Evolutionary conservation across 2,888 invertebrate genomes (phyloP), one percentile per base, ranked within the genome.

Genomic region (Andrena minutula): DNA sequence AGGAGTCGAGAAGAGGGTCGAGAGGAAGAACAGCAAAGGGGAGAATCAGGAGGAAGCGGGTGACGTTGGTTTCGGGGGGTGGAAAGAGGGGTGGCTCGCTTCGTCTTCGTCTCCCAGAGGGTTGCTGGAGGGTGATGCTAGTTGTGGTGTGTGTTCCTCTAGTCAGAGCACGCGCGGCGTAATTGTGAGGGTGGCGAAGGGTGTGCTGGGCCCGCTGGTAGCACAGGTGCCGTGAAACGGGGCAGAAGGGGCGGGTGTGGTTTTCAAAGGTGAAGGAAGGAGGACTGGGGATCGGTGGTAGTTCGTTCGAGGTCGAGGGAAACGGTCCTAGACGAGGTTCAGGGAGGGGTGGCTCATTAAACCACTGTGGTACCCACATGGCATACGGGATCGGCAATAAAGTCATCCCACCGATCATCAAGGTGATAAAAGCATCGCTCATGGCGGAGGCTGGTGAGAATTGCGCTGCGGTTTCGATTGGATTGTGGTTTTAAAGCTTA

Each of bases 141-240:
- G 90, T 91, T 90, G 90, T 89, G 91, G 91, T 90, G 87, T 90
- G 87, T 83, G 90, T 91, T 93, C 93, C 90, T 86, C 89, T 82
- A 94, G 93, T 93, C 93, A 87, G 86, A 89, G 92, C 93, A 94
- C 93, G 93, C 90, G 92, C 93, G 77, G 86, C 93, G 93, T 94
- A 94, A 93, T 94, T 93, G 93, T 90, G 90, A 92, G 90, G 92
- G 91, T 89, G 92, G 92, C 84, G 81, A 87, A 84, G 83, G 88
- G 76, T 79, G 85, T 75, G 84, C 85, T 79, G 89, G 85, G 84
- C 86, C 41, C 83, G 81, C 83, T 85, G 82, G 73, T 81, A 73
- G 84, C 71, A 79, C 71, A 77, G 88, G 79, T 83, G 71, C 83
- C 53, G 72, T 71, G 75, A 73, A 83, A 71, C 63, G 71, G 75